phyloP scores from a whole-genome alignment of 2,797 vertebrate species.

The Furcifer pardalis region DNA sequence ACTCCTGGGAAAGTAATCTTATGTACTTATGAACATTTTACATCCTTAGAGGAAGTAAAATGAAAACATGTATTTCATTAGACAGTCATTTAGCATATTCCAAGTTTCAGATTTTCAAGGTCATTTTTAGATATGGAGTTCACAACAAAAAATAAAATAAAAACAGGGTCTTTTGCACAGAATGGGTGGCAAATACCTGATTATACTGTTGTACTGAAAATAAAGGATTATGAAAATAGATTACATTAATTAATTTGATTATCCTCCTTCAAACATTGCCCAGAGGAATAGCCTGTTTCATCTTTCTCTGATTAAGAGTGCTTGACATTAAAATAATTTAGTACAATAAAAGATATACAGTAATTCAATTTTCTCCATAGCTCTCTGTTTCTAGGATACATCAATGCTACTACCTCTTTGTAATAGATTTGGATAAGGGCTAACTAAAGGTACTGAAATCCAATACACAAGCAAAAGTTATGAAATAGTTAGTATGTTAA shows the following conservation, averaged over 20 bases:
- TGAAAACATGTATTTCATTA: not conserved
- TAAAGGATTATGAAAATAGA: slow-evolving; percentile 12
- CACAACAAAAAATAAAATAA: not conserved
- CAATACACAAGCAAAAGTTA: not conserved
- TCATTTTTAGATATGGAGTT: not conserved
- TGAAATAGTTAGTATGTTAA: too few relatives aligned
- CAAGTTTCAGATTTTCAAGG: not conserved
- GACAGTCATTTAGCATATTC: not conserved
- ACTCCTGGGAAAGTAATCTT: not conserved
- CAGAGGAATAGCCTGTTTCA: slow-evolving; percentile 14
- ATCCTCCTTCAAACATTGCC: not conserved
- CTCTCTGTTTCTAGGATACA: not conserved
- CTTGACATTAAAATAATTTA: not conserved
- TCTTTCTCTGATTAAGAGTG: not conserved
- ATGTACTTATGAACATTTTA: too few relatives aligned
- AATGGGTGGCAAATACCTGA: not conserved
- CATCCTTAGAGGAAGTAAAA: not conserved
- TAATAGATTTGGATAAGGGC: not conserved
- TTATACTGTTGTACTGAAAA: not conserved
- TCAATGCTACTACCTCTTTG: not conserved
- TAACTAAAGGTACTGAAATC: not conserved
- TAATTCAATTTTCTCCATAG: not conserved
- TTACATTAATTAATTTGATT: slow-evolving; percentile 24
- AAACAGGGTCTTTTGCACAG: not conserved
- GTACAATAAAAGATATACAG: not conserved